A percentile compares a stretch with the other conserved stretches of the same genome.
phyloP scores from a whole-genome alignment of 2,797 vertebrate species.

The Denticeps clupeoides region DNA sequence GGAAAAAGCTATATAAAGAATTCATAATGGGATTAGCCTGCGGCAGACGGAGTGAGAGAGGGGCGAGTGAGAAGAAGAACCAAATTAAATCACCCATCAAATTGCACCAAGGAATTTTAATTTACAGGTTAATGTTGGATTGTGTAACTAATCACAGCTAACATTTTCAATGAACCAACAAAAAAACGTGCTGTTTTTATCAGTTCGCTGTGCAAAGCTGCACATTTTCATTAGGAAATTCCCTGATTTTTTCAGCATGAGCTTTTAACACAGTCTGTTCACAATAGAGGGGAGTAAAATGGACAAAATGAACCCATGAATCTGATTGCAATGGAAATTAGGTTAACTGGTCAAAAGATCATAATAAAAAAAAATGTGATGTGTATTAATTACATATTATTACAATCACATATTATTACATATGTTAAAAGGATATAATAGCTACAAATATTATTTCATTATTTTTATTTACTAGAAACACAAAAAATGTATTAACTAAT shows the following conservation, averaged over 20 bases:
- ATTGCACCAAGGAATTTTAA: constrained; percentile 99
- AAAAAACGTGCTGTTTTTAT: constrained; percentile 52
- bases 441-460: too few relatives aligned
- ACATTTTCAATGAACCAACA: constrained; percentile 81
- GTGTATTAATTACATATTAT: too few relatives aligned
- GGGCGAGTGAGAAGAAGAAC: constrained; percentile 49
- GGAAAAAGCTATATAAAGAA: constrained; percentile 99
- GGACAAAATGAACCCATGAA: too few relatives aligned
- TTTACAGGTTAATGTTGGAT: constrained; percentile 99
- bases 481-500: too few relatives aligned
- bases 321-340: too few relatives aligned
- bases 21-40: constrained; percentile 99
- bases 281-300: too few relatives aligned
- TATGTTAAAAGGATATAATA: too few relatives aligned
- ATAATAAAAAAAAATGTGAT: too few relatives aligned
- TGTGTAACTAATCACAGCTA: constrained; percentile 99
- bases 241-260: constrained; percentile 14
- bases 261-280: constrained; percentile 2
- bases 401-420: too few relatives aligned
- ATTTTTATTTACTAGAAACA: too few relatives aligned
- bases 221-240: constrained; percentile 28
- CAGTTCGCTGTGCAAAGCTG: constrained; percentile 63
- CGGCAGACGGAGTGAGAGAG: constrained; percentile 77
- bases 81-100: constrained; percentile 99
- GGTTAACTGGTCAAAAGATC: too few relatives aligned